A percentile compares a stretch with the other conserved stretches of the same genome.
Conservation (phyloP, 2,113 vertebrate genomes). For the Etia nguti region DNA sequence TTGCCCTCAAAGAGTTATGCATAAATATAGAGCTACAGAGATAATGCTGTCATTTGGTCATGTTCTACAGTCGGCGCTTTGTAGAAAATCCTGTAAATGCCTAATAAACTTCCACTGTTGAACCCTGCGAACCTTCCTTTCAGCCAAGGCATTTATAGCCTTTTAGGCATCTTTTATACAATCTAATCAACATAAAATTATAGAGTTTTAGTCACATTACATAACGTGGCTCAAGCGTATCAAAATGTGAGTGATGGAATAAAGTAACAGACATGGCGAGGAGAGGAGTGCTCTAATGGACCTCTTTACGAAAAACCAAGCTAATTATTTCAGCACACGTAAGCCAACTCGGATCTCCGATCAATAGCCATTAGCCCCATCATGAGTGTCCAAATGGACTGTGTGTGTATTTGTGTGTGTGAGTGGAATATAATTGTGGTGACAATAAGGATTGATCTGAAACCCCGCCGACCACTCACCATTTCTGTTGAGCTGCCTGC, state of each 20-base stretch:
- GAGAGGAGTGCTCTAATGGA: conserved; percentile 13
- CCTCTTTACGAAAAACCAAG: conserved; percentile 35
- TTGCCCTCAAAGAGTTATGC: neutral
- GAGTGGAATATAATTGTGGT: neutral
- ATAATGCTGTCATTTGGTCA: neutral
- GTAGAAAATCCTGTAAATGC: neutral
- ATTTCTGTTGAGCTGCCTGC: conserved; percentile 71
- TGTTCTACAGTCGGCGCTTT: neutral
- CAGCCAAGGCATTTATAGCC: neutral
- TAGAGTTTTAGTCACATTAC: neutral
- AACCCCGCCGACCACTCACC: conserved; percentile 67
- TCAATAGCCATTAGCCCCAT: conserved; percentile 61
- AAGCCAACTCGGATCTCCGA: conserved; percentile 26
- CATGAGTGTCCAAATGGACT: conserved; percentile 24
- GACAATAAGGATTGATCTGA: conserved; percentile 45
- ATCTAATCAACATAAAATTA: conserved; percentile 26
- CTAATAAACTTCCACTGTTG: neutral
- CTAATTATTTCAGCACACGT: conserved; percentile 54
- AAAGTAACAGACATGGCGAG: neutral
- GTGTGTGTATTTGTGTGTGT: neutral
- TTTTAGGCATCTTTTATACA: conserved; percentile 11
- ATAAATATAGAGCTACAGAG: neutral
- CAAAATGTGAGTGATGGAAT: conserved; percentile 16
- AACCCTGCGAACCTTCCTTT: neutral
- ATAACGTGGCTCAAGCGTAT: neutral